These are phyloP conservation scores for Brachyhypopomus gauderio DNA, from an alignment of 2,113 vertebrate species.

Conservation along the genomic window DNA sequence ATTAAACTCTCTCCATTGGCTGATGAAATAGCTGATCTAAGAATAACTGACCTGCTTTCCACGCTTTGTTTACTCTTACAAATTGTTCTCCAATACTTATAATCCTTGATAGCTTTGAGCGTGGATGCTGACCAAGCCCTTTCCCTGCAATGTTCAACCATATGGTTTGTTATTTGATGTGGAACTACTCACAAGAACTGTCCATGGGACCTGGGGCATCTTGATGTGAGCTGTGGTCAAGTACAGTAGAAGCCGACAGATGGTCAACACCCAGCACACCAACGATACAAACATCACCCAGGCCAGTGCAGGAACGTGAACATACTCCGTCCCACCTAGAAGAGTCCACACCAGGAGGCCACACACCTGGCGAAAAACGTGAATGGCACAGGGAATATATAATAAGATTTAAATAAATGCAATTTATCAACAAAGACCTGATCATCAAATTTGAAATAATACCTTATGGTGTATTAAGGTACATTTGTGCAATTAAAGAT, in stretches of 20 bases:
- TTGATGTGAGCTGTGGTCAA: constrained; percentile 84
- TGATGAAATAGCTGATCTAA: no score
- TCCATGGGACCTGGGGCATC: constrained; percentile 87
- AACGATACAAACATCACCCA: constrained; percentile 94
- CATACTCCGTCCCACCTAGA: constrained; percentile 88
- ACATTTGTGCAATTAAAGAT: no score
- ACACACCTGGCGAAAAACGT: constrained; percentile 74
- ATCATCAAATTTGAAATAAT: not conserved
- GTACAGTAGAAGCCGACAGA: constrained; percentile 86
- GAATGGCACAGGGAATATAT: not conserved
- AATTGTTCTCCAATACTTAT: no score
- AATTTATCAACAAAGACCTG: not conserved
- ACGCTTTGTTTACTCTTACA: no score
- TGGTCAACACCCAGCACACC: constrained; percentile 86
- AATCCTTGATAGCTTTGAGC: no score
- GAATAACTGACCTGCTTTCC: no score
- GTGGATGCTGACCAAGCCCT: not conserved
- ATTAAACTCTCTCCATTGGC: not conserved
- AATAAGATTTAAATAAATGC: not conserved
- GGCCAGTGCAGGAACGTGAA: constrained; percentile 80
- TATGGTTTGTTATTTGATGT: not conserved
- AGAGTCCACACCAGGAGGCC: constrained; percentile 94
- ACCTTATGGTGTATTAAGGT: not conserved
- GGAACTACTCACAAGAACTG: constrained; percentile 79
- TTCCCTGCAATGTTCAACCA: not conserved